Base-by-base conservation (phyloP, 1,140 invertebrate species). In the Cardiocondyla obscurior region DNA sequence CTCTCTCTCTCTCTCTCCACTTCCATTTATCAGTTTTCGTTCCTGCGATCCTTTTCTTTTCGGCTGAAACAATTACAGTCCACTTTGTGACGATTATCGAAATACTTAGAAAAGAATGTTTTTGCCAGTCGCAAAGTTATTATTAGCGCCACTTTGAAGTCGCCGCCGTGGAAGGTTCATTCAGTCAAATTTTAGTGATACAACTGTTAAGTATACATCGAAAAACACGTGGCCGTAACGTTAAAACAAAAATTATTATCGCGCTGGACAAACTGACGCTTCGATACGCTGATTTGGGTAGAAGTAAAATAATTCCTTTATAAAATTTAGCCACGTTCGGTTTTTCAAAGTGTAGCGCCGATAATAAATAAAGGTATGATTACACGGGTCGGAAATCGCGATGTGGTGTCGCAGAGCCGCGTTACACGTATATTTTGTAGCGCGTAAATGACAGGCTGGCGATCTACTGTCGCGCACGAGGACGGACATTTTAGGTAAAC, bases 31-130 rank as follows among this genome's bases (percentile, higher is more conserved):
- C 36, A 74, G 30, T 74, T 58, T 74, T 74, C 7, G 12, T 33
- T 46, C 12, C 22, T 19, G 7, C 10, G n/a, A 12, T 62, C 46
- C n/a, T 49, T 30, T 46, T 30, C 12, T 28, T n/a, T 42, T 62
- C 14, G 39, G 6, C 28, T 42, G 42, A 19, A 44, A 62, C 57
- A 62, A 62, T 62, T 76, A 33, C 28, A 4, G 25, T 60, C n/a
- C 28, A n/a, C 39, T 36, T 44, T 73, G 39, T 46, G 22, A 44
- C 42, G 25, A 58, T 12, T 7, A 57, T 74, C 30, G 70, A 74
- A 74, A 74, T 58, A 73, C 25, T 44, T 44, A 58, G 25, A 74
- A 76, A 76, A 36, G 57, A 60, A 8, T 76, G 19, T 51, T 53
- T 67, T 44, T 60, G 30, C 30, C 30, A 60, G 8, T 60, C 30